Percentiles rank a stretch among this genome's conserved stretches.
Conservation (phyloP, 2,888 invertebrate genomes). For the Strigamia crassipes region DNA sequence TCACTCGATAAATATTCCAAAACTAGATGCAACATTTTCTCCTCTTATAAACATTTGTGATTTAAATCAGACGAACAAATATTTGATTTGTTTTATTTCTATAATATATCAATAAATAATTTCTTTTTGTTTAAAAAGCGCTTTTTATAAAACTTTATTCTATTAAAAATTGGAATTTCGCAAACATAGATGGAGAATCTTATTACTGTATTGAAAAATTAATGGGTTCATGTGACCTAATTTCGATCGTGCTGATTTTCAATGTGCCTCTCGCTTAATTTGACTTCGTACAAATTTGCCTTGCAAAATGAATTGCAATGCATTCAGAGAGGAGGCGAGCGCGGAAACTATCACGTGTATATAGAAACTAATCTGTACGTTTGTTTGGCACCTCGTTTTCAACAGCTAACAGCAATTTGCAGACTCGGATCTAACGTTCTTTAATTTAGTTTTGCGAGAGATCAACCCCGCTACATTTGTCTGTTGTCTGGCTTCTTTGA, state of each 20-base stretch:
- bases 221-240: slow-evolving; percentile 10
- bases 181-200: neutral
- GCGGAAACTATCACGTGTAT: neutral
- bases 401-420: neutral
- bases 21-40: neutral
- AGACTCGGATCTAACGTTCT: neutral
- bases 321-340: neutral
- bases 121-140: neutral
- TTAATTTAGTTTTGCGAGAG: neutral
- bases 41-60: neutral
- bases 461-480: neutral
- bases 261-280: slow-evolving; percentile 10
- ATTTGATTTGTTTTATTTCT: neutral
- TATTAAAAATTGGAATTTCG: neutral
- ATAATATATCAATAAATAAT: neutral
- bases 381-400: neutral
- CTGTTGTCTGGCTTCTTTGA: too few relatives aligned
- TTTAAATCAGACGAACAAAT: neutral
- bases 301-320: slow-evolving; percentile 10
- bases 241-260: slow-evolving; percentile 10
- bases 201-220: slow-evolving; percentile 10
- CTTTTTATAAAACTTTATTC: neutral
- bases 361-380: neutral
- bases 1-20: slow-evolving; percentile 31
- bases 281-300: slow-evolving; percentile 4